Base-by-base conservation (phyloP, 1,140 invertebrate genomes). In the Macrocentrus cingulum region DNA sequence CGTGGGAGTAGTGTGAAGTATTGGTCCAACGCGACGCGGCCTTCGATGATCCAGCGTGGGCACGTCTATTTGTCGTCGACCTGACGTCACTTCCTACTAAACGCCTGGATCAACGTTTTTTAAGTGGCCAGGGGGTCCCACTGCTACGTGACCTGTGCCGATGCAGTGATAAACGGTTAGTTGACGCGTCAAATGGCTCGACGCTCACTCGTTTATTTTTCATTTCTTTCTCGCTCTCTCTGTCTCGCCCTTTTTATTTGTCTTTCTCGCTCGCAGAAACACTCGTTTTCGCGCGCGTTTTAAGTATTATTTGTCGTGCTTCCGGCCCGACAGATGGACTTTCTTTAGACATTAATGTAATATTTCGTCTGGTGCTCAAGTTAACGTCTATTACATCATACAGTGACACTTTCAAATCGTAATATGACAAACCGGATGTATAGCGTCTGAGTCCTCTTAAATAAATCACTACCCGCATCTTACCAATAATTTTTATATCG, bases 401-500 rank as follows among this genome's bases (percentile, higher is more conserved):
- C 41, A 42, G 59, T 61, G 37, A 61, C 53, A 52, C 66, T 57
- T 64, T 68, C 65, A 71, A 68, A 68, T 65, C 63, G 62, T 67
- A 70, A 71, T 75, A 75, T 66, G 71, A 69, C 73, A 66, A 72
- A 76, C 76, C 77, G 77, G 77, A 79, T 79, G 76, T 79, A n/a
- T n/a, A 71, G 76, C 71, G 70, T 61, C 53, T 57, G 15, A 22
- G 25, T 68, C 61, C 74, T 69, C 70, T 76, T 71, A 75, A 78
- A 74, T 76, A 76, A 78, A 79, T 78, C 76, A 79, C 64, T 72
- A 69, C 77, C 77, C 77, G 75, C 75, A 79, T 79, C 72, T 72
- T 72, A 72, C 72, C 68, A 65, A 59, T 63, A 6, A 37, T 37
- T 15, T 37, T 20, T 18, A 20, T 49, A n/a, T n/a, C n/a, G n/a